Base-by-base conservation (phyloP, 2,888 invertebrate genomes). In the Acanthosepion pharaonis region DNA sequence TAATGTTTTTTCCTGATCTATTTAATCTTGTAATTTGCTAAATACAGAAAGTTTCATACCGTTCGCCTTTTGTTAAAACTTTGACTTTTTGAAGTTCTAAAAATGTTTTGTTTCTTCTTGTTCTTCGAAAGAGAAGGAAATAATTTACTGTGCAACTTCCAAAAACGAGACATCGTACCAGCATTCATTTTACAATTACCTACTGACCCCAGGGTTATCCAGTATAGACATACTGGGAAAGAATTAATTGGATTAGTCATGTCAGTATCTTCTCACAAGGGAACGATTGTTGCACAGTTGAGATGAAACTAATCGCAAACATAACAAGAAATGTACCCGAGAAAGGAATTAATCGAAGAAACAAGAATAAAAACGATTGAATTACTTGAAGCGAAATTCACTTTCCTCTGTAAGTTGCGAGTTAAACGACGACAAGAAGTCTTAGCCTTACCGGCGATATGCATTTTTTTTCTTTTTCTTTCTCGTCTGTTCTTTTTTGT, bases 351-450 rank as follows among this genome's bases (percentile, higher is more conserved):
- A 78, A 15, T n/a, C 15, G 15, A 78, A 2, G 33, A 15, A 78
- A 78, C 78, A 78, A 78, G 78, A 78, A n/a, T 78, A 78, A 78
- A 78, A 33, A 78, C 33, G 78, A 78, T 78, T 78, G n/a, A 78
- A 78, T 78, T 78, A 78, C 78, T n/a, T 78, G n/a, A n/a, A 78
- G 78, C 78, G n/a, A n/a, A 78, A 78, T 78, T 33, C 78, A 78
- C 15, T 78, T 78, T 78, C 15, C n/a, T n/a, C 78, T 78, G 18
- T n/a, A 78, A n/a, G n/a, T 9, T 11, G 78, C n/a, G 78, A 78
- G n/a, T n/a, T 78, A 33, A 15, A 78, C 23, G 78, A 18, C n/a
- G 78, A 9, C 78, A 33, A 78, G n/a, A 33, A 78, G 78, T 78
- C 78, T n/a, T 78, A n/a, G 78, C n/a, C 11, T 15, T 15, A 15